Conservation (phyloP, 2,797 vertebrate genomes). For the Malacoctenus gilli region DNA sequence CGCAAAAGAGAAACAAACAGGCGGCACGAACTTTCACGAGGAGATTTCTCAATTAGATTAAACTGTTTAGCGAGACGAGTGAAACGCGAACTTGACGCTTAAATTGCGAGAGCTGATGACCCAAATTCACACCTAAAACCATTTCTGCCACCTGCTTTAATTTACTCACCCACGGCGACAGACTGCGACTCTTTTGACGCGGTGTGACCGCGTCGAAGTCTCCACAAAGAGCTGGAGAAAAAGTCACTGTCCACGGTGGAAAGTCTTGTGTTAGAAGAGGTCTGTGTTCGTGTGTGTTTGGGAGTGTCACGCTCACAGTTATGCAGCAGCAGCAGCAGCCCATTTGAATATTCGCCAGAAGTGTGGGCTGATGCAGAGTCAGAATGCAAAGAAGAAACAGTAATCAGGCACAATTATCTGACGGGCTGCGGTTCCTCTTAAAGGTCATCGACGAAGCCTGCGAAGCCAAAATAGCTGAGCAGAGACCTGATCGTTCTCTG, state of each 20-base stretch:
- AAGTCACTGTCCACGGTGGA: background rate
- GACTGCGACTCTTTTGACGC: background rate
- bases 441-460: constrained; percentile 65
- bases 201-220: no score
- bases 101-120: background rate
- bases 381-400: constrained; percentile 73
- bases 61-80: no score
- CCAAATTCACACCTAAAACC: background rate
- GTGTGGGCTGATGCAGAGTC: constrained; percentile 77
- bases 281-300: constrained; percentile 26
- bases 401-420: constrained; percentile 69
- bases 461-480: constrained; percentile 31
- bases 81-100: no score
- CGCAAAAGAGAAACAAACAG: no score
- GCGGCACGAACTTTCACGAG: no score
- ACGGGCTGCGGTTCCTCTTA: constrained; percentile 62
- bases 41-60: no score
- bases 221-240: constrained; percentile 2
- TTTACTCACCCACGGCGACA: constrained; percentile 7
- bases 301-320: constrained; percentile 59
- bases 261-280: no score
- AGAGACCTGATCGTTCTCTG: constrained; percentile 14
- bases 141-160: background rate
- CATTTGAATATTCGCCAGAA: constrained; percentile 73
- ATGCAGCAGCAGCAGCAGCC: constrained; percentile 55